Base-by-base conservation (phyloP, 2,888 invertebrate species). In the Thalpophila matura region DNA sequence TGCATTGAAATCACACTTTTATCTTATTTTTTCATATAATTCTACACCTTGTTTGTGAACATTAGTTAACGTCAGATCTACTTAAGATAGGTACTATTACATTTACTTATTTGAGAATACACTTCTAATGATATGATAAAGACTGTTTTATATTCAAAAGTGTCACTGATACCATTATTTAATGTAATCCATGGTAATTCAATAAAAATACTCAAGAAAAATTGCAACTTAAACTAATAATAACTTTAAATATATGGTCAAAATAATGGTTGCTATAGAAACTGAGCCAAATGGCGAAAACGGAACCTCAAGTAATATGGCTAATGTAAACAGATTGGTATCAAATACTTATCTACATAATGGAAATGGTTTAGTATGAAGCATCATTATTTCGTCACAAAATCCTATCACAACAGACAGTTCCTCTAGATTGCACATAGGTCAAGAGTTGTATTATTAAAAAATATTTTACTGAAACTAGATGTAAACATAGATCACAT, bases 61-160 rank as follows among this genome's bases (percentile, higher is more conserved):
- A 33, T 49, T 42, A n/a, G 35, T 31, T 45, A 47, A 49, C 14
- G 46, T 87, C 87, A 87, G 87, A 87, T 87, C 87, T 84, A 80
- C 77, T 38, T 27, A 75, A 83, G 87, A 87, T 87, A 83, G 87
- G 87, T 87, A 87, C 87, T 86, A 76, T 49, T 55, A 26, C 18
- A 46, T 60, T 63, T 20, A 45, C 26, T 46, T 47, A 6, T 54
- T 31, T 57, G 37, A 66, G 56, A 53, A 70, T 46, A 43, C 31
- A 54, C 12, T 14, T 43, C n/a, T 16, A 49, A 10, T 20, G 26
- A 45, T n/a, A 5, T n/a, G 18, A 35, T n/a, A 24, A n/a, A 24
- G 2, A 38, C 24, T 43, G 9, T 40, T 42, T 54, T 24, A 59
- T 70, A 73, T 75, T 69, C 58, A 58, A 55, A 46, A 43, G 5